Percentiles rank a stretch among this genome's conserved stretches.
These are phyloP conservation scores for Cosmopolites sordidus DNA, from an alignment of 2,888 invertebrate species.

Conservation along the genomic window DNA sequence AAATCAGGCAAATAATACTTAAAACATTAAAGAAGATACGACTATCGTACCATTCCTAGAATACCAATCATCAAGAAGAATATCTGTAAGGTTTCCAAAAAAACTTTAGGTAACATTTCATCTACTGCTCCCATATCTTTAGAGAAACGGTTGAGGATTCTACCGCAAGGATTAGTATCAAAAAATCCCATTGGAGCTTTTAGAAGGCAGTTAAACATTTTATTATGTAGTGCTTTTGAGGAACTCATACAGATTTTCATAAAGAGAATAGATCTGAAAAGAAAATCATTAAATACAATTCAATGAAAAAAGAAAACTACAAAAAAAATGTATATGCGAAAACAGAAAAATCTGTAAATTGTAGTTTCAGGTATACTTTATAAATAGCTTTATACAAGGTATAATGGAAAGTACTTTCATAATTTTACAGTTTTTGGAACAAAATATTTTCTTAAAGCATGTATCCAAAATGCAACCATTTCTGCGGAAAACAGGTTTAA, in stretches of 20 bases:
- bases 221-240: conserved; percentile 69
- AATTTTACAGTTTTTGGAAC: no score
- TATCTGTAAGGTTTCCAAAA: conserved; percentile 62
- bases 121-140: conserved; percentile 80
- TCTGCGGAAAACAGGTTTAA: no score
- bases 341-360: neutral
- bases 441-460: no score
- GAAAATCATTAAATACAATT: neutral
- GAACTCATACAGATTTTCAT: conserved; percentile 71
- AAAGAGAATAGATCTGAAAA: conserved; percentile 62
- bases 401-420: no score
- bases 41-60: conserved; percentile 20
- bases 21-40: neutral
- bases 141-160: conserved; percentile 78
- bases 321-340: neutral
- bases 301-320: neutral
- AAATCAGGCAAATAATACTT: neutral
- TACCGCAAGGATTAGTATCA: conserved; percentile 77
- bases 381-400: no score
- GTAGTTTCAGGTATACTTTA: no score
- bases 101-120: conserved; percentile 63
- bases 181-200: conserved; percentile 78
- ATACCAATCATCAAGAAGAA: conserved; percentile 69
- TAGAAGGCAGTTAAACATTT: conserved; percentile 72
- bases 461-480: no score